Base-by-base conservation (phyloP, 2,888 invertebrate genomes). In the Nasonia oneida region DNA sequence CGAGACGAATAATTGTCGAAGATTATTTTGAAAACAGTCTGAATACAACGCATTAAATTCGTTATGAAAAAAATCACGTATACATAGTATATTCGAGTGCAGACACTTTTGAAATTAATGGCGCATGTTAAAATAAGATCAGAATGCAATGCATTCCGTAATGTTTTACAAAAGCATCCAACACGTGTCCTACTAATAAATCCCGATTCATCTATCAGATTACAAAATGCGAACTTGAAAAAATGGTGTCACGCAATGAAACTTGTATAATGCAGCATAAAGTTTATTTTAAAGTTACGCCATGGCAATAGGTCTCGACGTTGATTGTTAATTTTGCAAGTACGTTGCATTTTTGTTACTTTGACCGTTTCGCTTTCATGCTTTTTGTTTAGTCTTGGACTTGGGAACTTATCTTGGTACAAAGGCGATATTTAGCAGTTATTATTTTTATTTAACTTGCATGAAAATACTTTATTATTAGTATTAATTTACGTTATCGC, bases 201-300 rank as follows among this genome's bases (percentile, higher is more conserved):
- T 64, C n/a, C 23, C 77, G 61, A 76, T 76, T 76, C 53, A 64
- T 42, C 39, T 64, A 47, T 64, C 29, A 39, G 29, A 78, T 78
- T 78, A 37, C 78, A 61, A 78, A 71, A 80, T 53, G 33, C 14
- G 37, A 80, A 53, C 70, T 50, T 70, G 33, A 80, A 70, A 71
- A 80, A 42, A 50, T 37, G 78, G 47, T 53, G 50, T 47, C 42
- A 33, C n/a, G 47, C 37, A 47, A 47, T 15, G 57, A 47, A 47
- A 67, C 47, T 64, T 47, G 64, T 23, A 64, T 23, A 76, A 76
- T 78, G 33, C n/a, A 50, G 23, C 15, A n/a, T 42, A 37, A 61
- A 53, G 29, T 50, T 53, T 75, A 75, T 75, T 75, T 75, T 75
- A 75, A 75, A 75, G 5, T 42, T 29, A 74, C 6, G 14, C 29